phyloP scores from a whole-genome alignment of 1,140 invertebrate species.

The Brachionus calyciflorus region DNA sequence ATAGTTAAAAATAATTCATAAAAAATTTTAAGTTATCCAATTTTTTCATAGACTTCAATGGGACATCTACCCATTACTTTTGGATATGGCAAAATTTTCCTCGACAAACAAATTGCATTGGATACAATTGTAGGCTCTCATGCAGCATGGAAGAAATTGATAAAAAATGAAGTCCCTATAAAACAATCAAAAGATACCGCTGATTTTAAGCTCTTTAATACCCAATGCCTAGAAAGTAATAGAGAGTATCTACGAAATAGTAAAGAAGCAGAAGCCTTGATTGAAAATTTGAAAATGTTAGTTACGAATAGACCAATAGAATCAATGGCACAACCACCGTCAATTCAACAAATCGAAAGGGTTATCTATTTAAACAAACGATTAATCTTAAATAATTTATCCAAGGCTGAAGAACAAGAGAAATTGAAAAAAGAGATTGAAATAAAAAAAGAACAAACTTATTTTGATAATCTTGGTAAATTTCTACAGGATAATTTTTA shows the following conservation, averaged over 20 bases:
- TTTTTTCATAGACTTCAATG: slow-evolving; percentile 62
- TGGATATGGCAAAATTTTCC: neutral
- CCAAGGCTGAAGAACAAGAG: neutral
- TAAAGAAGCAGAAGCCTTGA: neutral
- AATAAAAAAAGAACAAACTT: neutral
- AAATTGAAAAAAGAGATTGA: neutral
- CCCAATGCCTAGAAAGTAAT: slow-evolving; percentile 10
- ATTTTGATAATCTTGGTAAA: neutral
- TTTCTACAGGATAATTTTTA: neutral
- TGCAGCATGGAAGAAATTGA: slow-evolving; percentile 5
- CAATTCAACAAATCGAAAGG: slow-evolving; percentile 12
- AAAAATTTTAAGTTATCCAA: slow-evolving; percentile 96
- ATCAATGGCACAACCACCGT: neutral
- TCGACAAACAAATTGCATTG: neutral
- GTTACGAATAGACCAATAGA: slow-evolving; percentile 8
- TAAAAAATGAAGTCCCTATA: slow-evolving; percentile 2
- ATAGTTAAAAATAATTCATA: slow-evolving; percentile 84
- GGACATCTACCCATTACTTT: neutral
- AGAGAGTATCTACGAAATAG: slow-evolving; percentile 3
- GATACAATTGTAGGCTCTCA: slow-evolving; percentile 1
- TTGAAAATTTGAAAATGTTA: slow-evolving; percentile 8
- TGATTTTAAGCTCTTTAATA: slow-evolving; percentile 27
- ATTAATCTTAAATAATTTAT: neutral
- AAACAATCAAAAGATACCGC: slow-evolving; percentile 13
- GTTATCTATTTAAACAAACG: slow-evolving; percentile 18